phyloP scores from a whole-genome alignment of 30 jellyfish, hydroid and myxozoan genomes.

The Phacellophora camtschatica region DNA sequence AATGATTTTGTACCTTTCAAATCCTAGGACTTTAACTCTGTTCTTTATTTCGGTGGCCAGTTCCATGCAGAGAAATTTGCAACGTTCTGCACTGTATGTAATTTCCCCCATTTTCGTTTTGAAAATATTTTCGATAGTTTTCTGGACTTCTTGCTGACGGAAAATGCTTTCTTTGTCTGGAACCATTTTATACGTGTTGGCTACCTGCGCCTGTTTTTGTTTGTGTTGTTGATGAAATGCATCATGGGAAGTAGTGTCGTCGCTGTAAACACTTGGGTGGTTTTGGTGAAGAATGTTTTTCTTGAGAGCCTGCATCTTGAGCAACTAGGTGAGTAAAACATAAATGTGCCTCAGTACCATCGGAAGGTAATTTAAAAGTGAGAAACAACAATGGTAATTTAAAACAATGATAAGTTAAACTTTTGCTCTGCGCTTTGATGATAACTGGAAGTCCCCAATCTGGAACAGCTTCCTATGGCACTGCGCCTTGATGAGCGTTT shows the following conservation, averaged over 20 bases:
- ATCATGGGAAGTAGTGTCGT: slow-evolving; percentile 26
- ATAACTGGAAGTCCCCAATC: too few species aligned
- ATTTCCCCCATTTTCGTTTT: slow-evolving; percentile 21
- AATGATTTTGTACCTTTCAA: slow-evolving; percentile 33
- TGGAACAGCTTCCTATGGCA: too few species aligned
- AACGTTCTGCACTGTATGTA: slow-evolving; percentile 19
- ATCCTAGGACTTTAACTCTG: slow-evolving; percentile 28
- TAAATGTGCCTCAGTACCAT: too few species aligned
- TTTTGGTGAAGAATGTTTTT: background rate
- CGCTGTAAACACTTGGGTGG: slow-evolving; percentile 6
- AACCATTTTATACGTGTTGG: slow-evolving; percentile 56
- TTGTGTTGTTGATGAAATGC: background rate
- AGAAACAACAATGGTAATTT: too few species aligned
- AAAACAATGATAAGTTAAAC: too few species aligned
- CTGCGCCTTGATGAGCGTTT: too few species aligned
- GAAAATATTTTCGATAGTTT: slow-evolving; percentile 8
- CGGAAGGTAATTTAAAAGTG: too few species aligned
- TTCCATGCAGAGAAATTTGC: slow-evolving; percentile 44
- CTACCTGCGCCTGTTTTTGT: background rate
- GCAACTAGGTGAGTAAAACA: too few species aligned
- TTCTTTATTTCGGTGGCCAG: slow-evolving; percentile 42
- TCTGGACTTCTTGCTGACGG: slow-evolving; percentile 17
- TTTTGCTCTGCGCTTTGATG: too few species aligned
- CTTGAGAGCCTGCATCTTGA: background rate
- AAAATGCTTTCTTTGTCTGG: slow-evolving; percentile 36